Evolutionary conservation across 2,797 vertebrate genomes (phyloP).

Genomic region (Apogon talboti): DNA sequence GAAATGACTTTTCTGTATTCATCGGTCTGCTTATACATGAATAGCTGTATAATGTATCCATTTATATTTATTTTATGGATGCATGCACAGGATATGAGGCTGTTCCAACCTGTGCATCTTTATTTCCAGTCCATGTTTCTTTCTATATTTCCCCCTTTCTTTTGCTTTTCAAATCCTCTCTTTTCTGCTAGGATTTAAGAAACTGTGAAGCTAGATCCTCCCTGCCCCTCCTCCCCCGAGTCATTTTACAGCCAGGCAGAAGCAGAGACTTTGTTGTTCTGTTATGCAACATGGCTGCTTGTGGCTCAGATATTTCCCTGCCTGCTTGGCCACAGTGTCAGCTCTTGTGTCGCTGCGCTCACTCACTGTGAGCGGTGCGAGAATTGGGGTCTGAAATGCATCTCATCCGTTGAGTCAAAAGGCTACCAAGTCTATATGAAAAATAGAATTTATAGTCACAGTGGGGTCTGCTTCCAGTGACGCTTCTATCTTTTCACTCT

Average conservation of each 20-base stretch:
- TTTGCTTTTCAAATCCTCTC: conserved; percentile 34
- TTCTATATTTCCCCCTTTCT: conserved; percentile 13
- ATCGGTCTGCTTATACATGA: conserved; percentile 30
- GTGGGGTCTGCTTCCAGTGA: conserved; percentile 45
- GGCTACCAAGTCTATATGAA: conserved; percentile 45
- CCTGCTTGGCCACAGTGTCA: conserved; percentile 56
- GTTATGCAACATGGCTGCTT: conserved; percentile 68
- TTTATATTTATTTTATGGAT: conserved; percentile 3
- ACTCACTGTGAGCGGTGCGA: conserved; percentile 50
- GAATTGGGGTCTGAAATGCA: conserved; percentile 53
- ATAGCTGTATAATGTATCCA: conserved; percentile 44
- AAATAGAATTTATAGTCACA: conserved; percentile 47
- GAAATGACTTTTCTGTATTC: conserved; percentile 22
- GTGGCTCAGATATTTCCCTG: conserved; percentile 51
- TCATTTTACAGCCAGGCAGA: conserved; percentile 44
- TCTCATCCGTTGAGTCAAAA: conserved; percentile 42
- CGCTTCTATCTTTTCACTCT: conserved; percentile 39
- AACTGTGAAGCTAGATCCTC: conserved; percentile 44
- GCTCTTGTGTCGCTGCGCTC: conserved; percentile 53
- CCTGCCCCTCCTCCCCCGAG: conserved; percentile 11
- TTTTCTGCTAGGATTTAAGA: conserved; percentile 60
- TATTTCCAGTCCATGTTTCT: conserved; percentile 1
- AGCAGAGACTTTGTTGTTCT: conserved; percentile 62
- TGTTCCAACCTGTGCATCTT: conserved; percentile 4
- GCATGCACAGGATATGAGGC: neutral